Conservation (phyloP, 2,113 vertebrate genomes). For the Eleginops maclovinus region DNA sequence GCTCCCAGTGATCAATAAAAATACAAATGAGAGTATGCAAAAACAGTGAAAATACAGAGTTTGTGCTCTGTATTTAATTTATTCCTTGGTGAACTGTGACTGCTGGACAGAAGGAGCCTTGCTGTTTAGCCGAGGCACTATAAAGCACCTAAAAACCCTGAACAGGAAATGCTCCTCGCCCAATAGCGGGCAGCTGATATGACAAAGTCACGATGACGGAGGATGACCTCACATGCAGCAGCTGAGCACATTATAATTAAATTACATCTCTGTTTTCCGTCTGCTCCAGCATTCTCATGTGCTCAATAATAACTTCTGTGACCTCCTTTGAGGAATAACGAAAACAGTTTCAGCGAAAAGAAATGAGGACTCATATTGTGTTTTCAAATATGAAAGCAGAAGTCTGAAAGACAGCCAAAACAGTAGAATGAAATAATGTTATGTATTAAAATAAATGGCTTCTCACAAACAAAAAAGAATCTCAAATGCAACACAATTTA, state of each 20-base stretch:
- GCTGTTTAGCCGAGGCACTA: slow-evolving; percentile 16
- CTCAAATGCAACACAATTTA: too few species aligned
- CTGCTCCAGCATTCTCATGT: background rate
- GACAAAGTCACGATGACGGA: slow-evolving; percentile 16
- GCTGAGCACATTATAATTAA: slow-evolving; percentile 6
- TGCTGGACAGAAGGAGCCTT: background rate
- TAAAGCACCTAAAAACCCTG: slow-evolving; percentile 20
- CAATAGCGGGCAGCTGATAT: background rate
- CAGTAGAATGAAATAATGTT: too few species aligned
- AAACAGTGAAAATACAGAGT: background rate
- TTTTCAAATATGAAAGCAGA: background rate
- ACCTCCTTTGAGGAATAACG: background rate
- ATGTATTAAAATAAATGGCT: too few species aligned
- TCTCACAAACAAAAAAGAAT: too few species aligned
- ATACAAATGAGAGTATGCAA: too few species aligned
- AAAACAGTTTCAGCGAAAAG: too few species aligned
- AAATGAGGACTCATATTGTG: background rate
- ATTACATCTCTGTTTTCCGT: background rate
- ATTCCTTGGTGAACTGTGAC: background rate
- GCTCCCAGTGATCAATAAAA: background rate
- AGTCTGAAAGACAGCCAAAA: too few species aligned
- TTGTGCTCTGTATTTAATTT: background rate
- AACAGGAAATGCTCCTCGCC: slow-evolving; percentile 47
- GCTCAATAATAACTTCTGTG: background rate
- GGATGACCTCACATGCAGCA: slow-evolving; percentile 19